Base-by-base conservation (phyloP, 2,888 invertebrate genomes). In the Nomada goodeniana region DNA sequence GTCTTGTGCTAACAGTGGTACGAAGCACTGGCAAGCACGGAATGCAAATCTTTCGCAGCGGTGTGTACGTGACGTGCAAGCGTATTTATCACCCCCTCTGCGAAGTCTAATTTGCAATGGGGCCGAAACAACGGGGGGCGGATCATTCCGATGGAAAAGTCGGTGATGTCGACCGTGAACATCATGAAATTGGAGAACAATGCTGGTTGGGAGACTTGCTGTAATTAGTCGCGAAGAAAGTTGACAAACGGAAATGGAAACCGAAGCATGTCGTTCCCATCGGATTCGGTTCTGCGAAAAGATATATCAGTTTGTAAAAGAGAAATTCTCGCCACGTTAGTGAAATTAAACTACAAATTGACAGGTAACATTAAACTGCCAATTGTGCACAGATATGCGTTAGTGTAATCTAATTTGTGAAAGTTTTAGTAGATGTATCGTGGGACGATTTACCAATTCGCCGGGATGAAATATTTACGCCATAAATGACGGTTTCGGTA, bases 71-170 rank as follows among this genome's bases (percentile, higher is more conserved):
- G 84, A 86, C 83, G 76, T 77, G 82, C 80, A 84, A 84, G 68
- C 77, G 79, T 72, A 89, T 84, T 89, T 89, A 88, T 87, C 80
- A 64, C 77, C 61, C 61, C 47, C 42, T 44, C 68, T 67, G 61
- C 61, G 57, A 84, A 83, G 74, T 90, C 73, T 84, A 87, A 89
- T 89, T 89, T 79, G 82, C 52, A 67, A 68, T 74, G 57, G 60
- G 81, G 68, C 10, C 64, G 60, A 52, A 77, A 20, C 29, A 69
- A 61, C 36, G 70, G 47, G 47, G 65, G 76, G 79, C 52, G 55
- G 63, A 74, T 79, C 64, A 55, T 52, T 52, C 9, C n/a, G 18
- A 2, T 47, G 50, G 42, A 36, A 65, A 67, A 73, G 64, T 76
- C 42, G 50, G 29, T 11, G 13, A 64, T 59, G 50, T 57, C 29